Evolutionary conservation across 2,888 invertebrate species (phyloP).

Genomic region (Fabriciana adippe): DNA sequence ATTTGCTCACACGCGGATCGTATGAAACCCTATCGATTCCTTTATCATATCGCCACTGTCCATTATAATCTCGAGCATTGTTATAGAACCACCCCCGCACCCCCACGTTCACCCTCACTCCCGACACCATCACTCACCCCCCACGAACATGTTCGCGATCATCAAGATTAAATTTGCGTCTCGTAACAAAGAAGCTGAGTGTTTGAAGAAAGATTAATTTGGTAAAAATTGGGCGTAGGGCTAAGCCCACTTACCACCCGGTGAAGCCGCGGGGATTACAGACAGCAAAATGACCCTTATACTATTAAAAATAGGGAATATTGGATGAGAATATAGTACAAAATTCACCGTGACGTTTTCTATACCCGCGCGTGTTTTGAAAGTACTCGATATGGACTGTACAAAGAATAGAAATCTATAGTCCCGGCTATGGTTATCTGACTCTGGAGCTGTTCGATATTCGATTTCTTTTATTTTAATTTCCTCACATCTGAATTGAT

Average conservation of each 20-base stretch:
- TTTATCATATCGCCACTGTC: constrained; percentile 18
- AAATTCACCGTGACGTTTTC: constrained; percentile 15
- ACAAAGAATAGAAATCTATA: constrained; percentile 24
- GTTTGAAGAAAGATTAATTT: constrained; percentile 79
- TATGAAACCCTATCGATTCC: constrained; percentile 19
- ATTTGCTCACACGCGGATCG: constrained; percentile 6
- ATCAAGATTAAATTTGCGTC: constrained; percentile 65
- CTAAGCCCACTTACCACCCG: constrained; percentile 39
- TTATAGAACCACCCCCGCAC: constrained; percentile 29
- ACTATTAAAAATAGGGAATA: constrained; percentile 1
- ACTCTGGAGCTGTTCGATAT: not conserved
- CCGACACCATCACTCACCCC: constrained; percentile 1
- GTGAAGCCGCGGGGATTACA: constrained; percentile 2
- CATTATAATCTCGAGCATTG: constrained; percentile 32
- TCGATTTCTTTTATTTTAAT: not conserved
- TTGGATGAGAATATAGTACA: constrained; percentile 4
- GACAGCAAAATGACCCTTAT: constrained; percentile 14
- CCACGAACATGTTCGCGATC: constrained; percentile 43
- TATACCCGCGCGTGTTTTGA: constrained; percentile 22
- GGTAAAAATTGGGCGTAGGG: constrained; percentile 59
- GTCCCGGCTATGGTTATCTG: constrained; percentile 15
- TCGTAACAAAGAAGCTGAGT: constrained; percentile 65
- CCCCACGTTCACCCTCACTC: constrained; percentile 15
- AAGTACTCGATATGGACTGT: constrained; percentile 28
- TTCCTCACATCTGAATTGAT: too few species aligned